phyloP scores from a whole-genome alignment of 2,888 invertebrate species.

The Stenurella melanura region DNA sequence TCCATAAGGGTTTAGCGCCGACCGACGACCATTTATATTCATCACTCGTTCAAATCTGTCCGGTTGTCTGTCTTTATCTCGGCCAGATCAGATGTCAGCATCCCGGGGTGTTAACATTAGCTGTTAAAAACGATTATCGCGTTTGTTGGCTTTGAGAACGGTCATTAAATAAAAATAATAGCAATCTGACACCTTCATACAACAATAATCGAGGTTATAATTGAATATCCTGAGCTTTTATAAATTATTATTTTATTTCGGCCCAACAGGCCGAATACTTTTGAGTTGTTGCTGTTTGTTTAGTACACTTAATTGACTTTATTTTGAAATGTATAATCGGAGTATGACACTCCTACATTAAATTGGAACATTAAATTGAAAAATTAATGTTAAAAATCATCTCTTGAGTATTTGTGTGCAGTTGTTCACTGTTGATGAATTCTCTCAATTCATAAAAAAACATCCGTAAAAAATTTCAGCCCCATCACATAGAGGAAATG shows the following conservation, averaged over 20 bases:
- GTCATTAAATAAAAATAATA: slow-evolving; percentile 43
- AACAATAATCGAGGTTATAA: slow-evolving; percentile 27
- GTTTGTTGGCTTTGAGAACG: slow-evolving; percentile 38
- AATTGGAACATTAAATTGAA: too few relatives aligned
- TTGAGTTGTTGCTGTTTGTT: not conserved
- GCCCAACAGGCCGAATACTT: slow-evolving; percentile 10
- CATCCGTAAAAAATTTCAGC: too few relatives aligned
- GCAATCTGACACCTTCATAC: slow-evolving; percentile 35
- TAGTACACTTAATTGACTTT: slow-evolving; percentile 5
- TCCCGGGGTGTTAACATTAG: slow-evolving; percentile 42
- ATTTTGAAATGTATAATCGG: not conserved
- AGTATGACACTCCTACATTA: too few relatives aligned
- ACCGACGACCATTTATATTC: slow-evolving; percentile 32
- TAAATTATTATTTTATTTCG: slow-evolving; percentile 16
- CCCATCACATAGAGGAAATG: too few relatives aligned
- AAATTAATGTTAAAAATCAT: too few relatives aligned
- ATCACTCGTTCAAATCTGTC: slow-evolving; percentile 42
- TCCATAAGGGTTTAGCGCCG: slow-evolving; percentile 42
- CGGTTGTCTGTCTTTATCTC: slow-evolving; percentile 45
- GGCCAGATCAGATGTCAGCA: slow-evolving; percentile 43
- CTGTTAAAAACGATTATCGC: slow-evolving; percentile 40
- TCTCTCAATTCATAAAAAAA: too few relatives aligned
- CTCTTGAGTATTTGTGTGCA: too few relatives aligned
- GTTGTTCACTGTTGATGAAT: too few relatives aligned
- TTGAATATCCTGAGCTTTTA: slow-evolving; percentile 31